Evolutionary conservation across 2,797 vertebrate species (phyloP), one percentile per base, ranked within the genome.

Genomic region (Champsocephalus gunnari): DNA sequence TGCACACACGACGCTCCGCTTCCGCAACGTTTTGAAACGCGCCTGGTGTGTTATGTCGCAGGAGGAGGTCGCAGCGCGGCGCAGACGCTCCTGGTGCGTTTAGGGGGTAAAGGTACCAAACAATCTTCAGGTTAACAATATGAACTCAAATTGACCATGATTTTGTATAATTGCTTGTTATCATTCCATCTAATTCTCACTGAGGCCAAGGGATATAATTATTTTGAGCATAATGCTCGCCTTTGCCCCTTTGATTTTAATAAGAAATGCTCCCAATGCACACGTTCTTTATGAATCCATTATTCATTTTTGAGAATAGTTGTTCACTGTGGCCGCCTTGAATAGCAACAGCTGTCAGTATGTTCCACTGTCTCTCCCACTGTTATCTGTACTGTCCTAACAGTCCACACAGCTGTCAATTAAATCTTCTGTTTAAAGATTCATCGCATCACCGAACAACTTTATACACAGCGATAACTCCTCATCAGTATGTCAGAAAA

Each of bases 131-230:
- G 54, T 56, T 63, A 47, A 28, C 28, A 32, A 54, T 14, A 17
- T 17, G 14, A 69, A 44, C 14, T 55, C 41, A 21, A 73, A 55
- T 24, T 11, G 19, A 13, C 77, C 12, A 41, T 56, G 8, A 47
- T 34, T 67, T 47, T 17, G 9, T 61, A 19, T n/a, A 67, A 72
- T 38, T 16, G 51, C 69, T 63, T 48, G 59, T 72, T 73, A 65
- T 71, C 17, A 44, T 70, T 75, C 53, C 28, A 54, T 73, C 49
- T 17, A 63, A 79, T 80, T 63, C 51, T 79, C 64, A 69, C 12
- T 64, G 51, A 79, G 47, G 75, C 51, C 49, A 54, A 72, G 61
- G 54, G 78, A 76, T 17, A 32, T 56, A 76, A 75, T 89, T 79
- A 59, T 82, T 73, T 64, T 71, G 41, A 66, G 61, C 41, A n/a